phyloP scores from a whole-genome alignment of 2,888 invertebrate genomes.

The Andrena minutula region DNA sequence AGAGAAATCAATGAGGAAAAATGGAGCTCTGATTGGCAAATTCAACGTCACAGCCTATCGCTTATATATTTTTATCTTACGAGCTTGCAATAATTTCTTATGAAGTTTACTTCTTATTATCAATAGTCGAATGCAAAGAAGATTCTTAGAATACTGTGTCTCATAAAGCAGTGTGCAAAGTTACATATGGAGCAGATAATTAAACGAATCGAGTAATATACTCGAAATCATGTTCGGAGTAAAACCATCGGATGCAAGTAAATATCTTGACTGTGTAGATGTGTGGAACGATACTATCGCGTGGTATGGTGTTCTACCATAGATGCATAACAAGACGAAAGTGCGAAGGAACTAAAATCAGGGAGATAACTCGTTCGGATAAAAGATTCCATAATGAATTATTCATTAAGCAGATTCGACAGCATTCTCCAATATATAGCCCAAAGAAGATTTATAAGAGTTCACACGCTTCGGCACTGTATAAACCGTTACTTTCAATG shows the following conservation, averaged over 20 bases:
- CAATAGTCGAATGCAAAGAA: not conserved
- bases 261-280: conserved; percentile 3
- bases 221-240: not conserved
- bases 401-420: conserved; percentile 69
- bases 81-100: conserved; percentile 16
- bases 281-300: conserved; percentile 16
- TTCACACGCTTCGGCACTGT: not conserved
- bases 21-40: conserved; percentile 30
- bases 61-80: conserved; percentile 19
- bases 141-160: not conserved
- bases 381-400: conserved; percentile 67
- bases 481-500: conserved; percentile 16
- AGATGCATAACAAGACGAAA: conserved; percentile 66
- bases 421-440: conserved; percentile 62
- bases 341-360: conserved; percentile 64
- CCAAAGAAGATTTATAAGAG: conserved; percentile 38
- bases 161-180: not conserved
- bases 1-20: conserved; percentile 5
- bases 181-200: not conserved
- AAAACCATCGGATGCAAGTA: not conserved
- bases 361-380: conserved; percentile 51
- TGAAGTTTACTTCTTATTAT: not conserved
- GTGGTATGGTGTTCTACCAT: conserved; percentile 52
- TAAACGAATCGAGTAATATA: not conserved
- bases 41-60: conserved; percentile 30